These are phyloP conservation scores for Hippolais icterina DNA, from an alignment of 2,113 vertebrate genomes.

Conservation along the genomic window DNA sequence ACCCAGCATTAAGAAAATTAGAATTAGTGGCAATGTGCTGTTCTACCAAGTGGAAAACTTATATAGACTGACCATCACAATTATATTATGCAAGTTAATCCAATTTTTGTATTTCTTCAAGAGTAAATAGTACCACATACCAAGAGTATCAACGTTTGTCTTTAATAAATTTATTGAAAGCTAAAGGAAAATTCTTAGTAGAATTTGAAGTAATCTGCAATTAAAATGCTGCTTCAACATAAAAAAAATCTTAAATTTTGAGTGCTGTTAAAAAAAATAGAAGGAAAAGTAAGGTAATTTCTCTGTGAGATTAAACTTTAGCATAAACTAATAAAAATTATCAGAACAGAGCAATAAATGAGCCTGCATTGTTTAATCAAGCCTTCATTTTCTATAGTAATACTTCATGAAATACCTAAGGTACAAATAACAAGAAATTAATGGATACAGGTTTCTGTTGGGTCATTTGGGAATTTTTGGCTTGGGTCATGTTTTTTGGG, in stretches of 20 bases:
- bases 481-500: background rate
- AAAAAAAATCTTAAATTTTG: background rate
- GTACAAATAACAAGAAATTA: background rate
- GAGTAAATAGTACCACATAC: background rate
- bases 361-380: background rate
- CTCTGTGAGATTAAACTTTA: background rate
- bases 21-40: background rate
- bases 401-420: background rate
- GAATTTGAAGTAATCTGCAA: background rate
- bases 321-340: background rate
- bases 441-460: background rate
- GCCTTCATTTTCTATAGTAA: background rate
- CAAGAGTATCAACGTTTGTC: background rate
- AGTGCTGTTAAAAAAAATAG: background rate
- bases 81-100: background rate
- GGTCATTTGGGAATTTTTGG: background rate
- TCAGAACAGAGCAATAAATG: background rate
- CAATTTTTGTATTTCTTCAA: background rate
- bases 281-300: background rate
- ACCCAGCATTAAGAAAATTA: background rate
- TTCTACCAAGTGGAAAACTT: background rate
- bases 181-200: background rate
- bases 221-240: background rate
- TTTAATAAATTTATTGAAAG: background rate
- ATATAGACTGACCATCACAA: background rate